These are phyloP conservation scores for Amphipyra berbera DNA, from an alignment of 2,888 invertebrate species.

Conservation along the genomic window DNA sequence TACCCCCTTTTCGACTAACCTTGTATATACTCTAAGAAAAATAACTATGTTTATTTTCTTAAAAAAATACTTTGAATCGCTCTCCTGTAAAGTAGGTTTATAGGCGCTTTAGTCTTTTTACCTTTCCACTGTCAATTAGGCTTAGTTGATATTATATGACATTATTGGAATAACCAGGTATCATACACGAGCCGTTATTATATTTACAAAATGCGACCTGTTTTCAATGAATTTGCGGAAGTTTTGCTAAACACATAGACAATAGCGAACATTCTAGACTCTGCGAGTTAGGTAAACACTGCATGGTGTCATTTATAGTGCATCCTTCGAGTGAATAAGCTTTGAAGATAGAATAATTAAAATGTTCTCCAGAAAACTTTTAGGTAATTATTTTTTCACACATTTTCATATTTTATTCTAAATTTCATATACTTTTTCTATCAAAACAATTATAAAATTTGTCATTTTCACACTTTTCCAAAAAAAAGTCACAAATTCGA, in stretches of 20 bases:
- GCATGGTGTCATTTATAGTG: conserved; percentile 37
- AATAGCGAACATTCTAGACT: conserved; percentile 38
- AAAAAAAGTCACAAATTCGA: no score
- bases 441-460: no score
- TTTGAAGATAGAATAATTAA: conserved; percentile 14
- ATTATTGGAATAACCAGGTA: neutral
- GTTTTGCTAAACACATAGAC: conserved; percentile 53
- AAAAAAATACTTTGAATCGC: no score
- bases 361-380: conserved; percentile 46
- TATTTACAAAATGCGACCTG: conserved; percentile 46
- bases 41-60: no score
- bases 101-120: no score
- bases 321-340: conserved; percentile 46
- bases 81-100: no score
- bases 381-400: conserved; percentile 55
- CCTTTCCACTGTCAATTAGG: no score
- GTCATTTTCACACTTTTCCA: no score
- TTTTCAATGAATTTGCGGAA: conserved; percentile 47
- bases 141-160: no score
- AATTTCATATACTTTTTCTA: conserved; percentile 16
- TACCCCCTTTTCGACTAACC: no score
- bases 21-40: no score
- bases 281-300: conserved; percentile 30
- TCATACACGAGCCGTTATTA: conserved; percentile 1
- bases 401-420: conserved; percentile 6